Conservation (phyloP, 2,888 invertebrate species). For the Tolmerus cingulatus region DNA sequence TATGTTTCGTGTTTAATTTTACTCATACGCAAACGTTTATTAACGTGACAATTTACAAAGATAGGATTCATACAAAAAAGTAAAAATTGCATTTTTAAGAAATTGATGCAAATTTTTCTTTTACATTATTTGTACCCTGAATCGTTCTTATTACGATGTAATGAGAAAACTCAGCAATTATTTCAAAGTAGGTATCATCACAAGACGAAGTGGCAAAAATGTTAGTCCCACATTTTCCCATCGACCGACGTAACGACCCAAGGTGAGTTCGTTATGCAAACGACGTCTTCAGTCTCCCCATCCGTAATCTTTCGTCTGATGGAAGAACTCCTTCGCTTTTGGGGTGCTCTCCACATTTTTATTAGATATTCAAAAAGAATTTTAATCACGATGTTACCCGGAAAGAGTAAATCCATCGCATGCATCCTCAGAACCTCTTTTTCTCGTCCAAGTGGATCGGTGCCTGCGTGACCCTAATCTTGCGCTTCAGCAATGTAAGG, state of each 20-base stretch:
- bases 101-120: not conserved
- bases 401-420: not conserved
- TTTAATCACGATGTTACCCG: not conserved
- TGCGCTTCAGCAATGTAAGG: not conserved
- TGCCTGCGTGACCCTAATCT: not conserved
- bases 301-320: not conserved
- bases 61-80: too few relatives aligned
- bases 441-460: not conserved
- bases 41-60: too few relatives aligned
- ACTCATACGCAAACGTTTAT: too few relatives aligned
- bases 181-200: not conserved
- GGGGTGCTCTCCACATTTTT: not conserved
- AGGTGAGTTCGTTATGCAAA: not conserved
- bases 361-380: conserved; percentile 7
- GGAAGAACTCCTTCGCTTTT: not conserved
- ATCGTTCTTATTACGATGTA: not conserved
- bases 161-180: not conserved
- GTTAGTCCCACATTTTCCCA: not conserved
- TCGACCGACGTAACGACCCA: not conserved
- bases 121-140: not conserved
- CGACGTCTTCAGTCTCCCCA: not conserved
- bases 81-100: not conserved
- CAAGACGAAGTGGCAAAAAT: not conserved
- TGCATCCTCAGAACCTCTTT: not conserved
- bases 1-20: too few relatives aligned